phyloP scores from a whole-genome alignment of 2,888 invertebrate species.

The Lithophane socia region DNA sequence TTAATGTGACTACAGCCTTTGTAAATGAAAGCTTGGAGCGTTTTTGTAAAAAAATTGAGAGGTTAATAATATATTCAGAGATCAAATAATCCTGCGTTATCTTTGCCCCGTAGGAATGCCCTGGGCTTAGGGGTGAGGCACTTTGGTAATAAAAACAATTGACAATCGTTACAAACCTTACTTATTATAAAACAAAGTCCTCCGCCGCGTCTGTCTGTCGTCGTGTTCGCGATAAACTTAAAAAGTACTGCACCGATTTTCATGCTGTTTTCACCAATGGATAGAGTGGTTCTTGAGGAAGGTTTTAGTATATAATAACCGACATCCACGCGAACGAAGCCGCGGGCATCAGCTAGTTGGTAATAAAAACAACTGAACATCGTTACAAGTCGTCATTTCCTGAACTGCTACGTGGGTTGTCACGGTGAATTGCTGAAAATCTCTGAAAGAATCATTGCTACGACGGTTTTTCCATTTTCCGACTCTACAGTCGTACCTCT shows the following conservation, averaged over 20 bases:
- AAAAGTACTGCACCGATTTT: too few relatives aligned
- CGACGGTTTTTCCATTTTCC: neutral
- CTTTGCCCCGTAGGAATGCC: constrained; percentile 17
- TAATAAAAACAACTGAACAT: neutral
- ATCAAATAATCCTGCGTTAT: constrained; percentile 41
- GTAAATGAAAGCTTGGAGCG: constrained; percentile 37
- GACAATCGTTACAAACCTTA: neutral
- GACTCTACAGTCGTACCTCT: too few relatives aligned
- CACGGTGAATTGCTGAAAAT: neutral
- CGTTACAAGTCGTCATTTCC: neutral
- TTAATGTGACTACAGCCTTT: constrained; percentile 30
- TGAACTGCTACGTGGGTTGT: neutral
- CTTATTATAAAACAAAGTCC: too few relatives aligned
- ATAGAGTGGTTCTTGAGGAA: too few relatives aligned
- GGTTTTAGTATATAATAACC: too few relatives aligned
- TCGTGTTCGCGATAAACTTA: too few relatives aligned
- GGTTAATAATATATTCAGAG: constrained; percentile 24
- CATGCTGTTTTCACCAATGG: too few relatives aligned
- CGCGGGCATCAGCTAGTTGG: too few relatives aligned
- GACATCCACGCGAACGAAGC: too few relatives aligned
- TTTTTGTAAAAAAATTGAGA: constrained; percentile 35
- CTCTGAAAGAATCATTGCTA: too few relatives aligned
- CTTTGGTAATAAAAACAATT: neutral
- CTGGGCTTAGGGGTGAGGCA: neutral
- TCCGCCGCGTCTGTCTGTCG: too few relatives aligned